Percentiles rank a stretch among this genome's conserved stretches.
These are phyloP conservation scores for Coecobrya sp. DNA, from an alignment of 2,888 invertebrate genomes.

Conservation along the genomic window DNA sequence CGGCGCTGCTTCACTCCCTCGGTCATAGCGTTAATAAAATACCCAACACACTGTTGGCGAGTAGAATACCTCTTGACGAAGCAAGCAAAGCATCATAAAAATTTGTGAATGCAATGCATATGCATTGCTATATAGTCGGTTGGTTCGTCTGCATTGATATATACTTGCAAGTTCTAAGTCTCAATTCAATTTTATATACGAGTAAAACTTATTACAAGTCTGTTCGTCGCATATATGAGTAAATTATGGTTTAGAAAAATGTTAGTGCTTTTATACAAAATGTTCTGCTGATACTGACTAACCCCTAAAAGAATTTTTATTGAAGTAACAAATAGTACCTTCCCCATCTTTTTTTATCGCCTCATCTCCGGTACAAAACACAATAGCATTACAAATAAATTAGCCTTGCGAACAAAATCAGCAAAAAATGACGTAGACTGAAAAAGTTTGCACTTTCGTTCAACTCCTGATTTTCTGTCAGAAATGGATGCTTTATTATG, in stretches of 20 bases:
- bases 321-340: conserved; percentile 59
- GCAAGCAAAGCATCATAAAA: not conserved
- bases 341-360: conserved; percentile 35
- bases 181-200: not conserved
- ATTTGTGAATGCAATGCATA: not conserved
- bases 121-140: not conserved
- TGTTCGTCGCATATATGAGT: not conserved
- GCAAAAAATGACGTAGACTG: conserved; percentile 32
- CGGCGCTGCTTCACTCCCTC: conserved; percentile 39
- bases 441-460: conserved; percentile 21
- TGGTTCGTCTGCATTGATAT: not conserved
- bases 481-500: conserved; percentile 1
- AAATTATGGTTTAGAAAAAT: not conserved
- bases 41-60: conserved; percentile 26
- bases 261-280: not conserved
- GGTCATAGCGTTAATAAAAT: conserved; percentile 25
- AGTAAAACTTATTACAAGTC: not conserved
- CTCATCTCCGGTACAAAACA: conserved; percentile 18
- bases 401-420: conserved; percentile 25
- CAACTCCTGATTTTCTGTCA: not conserved
- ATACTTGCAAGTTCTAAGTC: not conserved
- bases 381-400: conserved; percentile 35
- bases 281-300: conserved; percentile 36
- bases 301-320: conserved; percentile 72
- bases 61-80: not conserved